These are phyloP conservation scores for Limnothrissa miodon DNA, from an alignment of 2,113 vertebrate species.

Conservation along the genomic window DNA sequence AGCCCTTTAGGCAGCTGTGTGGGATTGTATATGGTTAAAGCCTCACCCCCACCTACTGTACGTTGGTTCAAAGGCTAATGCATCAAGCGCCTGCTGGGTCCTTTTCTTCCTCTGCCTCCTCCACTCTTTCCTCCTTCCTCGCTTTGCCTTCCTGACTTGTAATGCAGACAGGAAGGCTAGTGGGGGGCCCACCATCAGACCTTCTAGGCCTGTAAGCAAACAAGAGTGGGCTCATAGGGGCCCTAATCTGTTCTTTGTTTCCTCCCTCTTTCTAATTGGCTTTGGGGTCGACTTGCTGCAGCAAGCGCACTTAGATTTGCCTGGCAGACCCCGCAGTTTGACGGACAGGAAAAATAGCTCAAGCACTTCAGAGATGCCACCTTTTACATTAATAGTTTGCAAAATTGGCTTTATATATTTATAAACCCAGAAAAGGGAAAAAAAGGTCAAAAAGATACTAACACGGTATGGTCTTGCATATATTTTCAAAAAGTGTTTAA, in stretches of 20 bases:
- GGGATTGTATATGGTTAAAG: neutral
- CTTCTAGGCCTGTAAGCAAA: slow-evolving; percentile 73
- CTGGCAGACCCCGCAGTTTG: slow-evolving; percentile 11
- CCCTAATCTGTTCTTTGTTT: slow-evolving; percentile 73
- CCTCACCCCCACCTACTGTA: slow-evolving; percentile 38
- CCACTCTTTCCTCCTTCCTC: slow-evolving; percentile 43
- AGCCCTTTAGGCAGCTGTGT: slow-evolving; percentile 1
- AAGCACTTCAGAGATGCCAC: slow-evolving; percentile 21
- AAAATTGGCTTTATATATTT: neutral
- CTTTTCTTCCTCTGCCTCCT: slow-evolving; percentile 38
- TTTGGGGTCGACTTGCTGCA: slow-evolving; percentile 38
- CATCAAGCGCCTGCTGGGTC: slow-evolving; percentile 48
- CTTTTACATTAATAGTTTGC: neutral
- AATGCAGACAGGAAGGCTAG: slow-evolving; percentile 47
- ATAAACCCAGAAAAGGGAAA: neutral
- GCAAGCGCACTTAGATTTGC: slow-evolving; percentile 23
- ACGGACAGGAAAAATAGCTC: slow-evolving; percentile 19
- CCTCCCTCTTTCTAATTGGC: slow-evolving; percentile 59
- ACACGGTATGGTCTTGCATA: neutral
- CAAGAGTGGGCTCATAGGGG: slow-evolving; percentile 68
- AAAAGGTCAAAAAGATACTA: slow-evolving; percentile 1
- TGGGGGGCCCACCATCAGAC: slow-evolving; percentile 59
- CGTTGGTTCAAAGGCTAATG: slow-evolving; percentile 49
- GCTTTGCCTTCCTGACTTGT: slow-evolving; percentile 45
- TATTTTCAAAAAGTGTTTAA: slow-evolving; percentile 35